Evolutionary conservation across 2,797 vertebrate genomes (phyloP).

Genomic region (Zalophus californianus): DNA sequence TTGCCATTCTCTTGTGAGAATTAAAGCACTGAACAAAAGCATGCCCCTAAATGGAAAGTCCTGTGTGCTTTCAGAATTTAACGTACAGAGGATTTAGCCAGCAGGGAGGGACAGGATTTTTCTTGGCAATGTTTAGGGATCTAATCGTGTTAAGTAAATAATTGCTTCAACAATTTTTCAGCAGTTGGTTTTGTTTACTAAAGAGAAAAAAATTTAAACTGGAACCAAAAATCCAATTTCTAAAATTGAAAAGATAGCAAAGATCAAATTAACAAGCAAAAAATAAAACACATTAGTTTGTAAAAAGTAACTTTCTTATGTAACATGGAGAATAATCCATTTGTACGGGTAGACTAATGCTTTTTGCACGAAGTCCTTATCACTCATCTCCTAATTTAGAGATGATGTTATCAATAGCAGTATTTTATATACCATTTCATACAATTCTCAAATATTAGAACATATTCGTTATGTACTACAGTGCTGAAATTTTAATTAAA

Average conservation of each 20-base stretch:
- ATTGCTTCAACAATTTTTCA: background rate
- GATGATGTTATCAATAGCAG: background rate
- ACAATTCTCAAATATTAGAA: background rate
- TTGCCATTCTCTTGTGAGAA: background rate
- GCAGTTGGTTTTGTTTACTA: constrained; percentile 11
- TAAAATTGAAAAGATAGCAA: constrained; percentile 21
- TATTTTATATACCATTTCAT: constrained; percentile 6
- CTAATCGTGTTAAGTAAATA: background rate
- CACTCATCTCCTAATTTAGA: constrained; percentile 41
- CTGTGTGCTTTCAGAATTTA: background rate
- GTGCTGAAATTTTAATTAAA: constrained; percentile 46
- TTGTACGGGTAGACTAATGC: background rate
- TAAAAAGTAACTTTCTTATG: background rate
- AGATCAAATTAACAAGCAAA: background rate
- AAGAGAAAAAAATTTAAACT: background rate
- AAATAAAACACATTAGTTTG: background rate
- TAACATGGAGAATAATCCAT: background rate
- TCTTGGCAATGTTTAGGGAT: background rate
- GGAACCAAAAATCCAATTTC: background rate
- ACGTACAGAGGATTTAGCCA: background rate
- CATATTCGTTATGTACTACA: background rate
- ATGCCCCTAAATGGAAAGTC: background rate
- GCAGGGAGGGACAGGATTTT: background rate
- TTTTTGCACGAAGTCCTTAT: constrained; percentile 7
- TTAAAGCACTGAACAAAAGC: background rate